Percentiles rank a stretch among this genome's conserved stretches.
phyloP scores from a whole-genome alignment of 2,888 invertebrate genomes.

The Drosophila fulvimacula region DNA sequence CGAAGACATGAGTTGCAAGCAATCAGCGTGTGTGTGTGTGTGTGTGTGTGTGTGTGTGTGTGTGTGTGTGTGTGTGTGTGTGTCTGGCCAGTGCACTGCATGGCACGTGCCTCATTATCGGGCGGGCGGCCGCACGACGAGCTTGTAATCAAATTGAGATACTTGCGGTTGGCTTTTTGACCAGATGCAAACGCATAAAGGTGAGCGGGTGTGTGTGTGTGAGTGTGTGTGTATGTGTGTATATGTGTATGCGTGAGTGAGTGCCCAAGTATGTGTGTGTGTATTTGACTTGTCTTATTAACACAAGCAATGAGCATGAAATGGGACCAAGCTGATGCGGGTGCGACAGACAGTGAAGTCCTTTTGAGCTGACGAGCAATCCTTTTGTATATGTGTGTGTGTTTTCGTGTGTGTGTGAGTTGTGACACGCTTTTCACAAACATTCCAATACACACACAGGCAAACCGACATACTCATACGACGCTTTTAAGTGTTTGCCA shows the following conservation, averaged over 20 bases:
- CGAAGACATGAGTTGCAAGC: constrained; percentile 14
- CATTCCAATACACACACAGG: neutral
- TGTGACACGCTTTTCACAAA: constrained; percentile 19
- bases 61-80: constrained; percentile 2
- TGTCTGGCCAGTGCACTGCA: constrained; percentile 21
- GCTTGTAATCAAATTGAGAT: constrained; percentile 66
- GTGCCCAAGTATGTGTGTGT: neutral
- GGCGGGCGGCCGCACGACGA: constrained; percentile 32
- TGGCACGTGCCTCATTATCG: constrained; percentile 48
- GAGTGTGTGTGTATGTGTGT: neutral
- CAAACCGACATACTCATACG: neutral
- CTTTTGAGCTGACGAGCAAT: constrained; percentile 12
- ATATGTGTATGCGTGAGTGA: neutral
- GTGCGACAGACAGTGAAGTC: constrained; percentile 37
- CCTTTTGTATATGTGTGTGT: constrained; percentile 12
- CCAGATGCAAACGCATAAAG: constrained; percentile 14
- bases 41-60: neutral
- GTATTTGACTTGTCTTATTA: constrained; percentile 26
- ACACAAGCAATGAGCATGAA: constrained; percentile 53
- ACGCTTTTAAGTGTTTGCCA: constrained; percentile 31
- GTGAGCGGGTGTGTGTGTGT: neutral
- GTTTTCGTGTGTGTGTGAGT: neutral
- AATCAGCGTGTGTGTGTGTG: neutral
- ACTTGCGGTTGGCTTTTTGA: constrained; percentile 57
- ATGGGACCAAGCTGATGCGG: constrained; percentile 35